Evolutionary conservation across 2,113 vertebrate species (phyloP).

Genomic region (Alligator sinensis): DNA sequence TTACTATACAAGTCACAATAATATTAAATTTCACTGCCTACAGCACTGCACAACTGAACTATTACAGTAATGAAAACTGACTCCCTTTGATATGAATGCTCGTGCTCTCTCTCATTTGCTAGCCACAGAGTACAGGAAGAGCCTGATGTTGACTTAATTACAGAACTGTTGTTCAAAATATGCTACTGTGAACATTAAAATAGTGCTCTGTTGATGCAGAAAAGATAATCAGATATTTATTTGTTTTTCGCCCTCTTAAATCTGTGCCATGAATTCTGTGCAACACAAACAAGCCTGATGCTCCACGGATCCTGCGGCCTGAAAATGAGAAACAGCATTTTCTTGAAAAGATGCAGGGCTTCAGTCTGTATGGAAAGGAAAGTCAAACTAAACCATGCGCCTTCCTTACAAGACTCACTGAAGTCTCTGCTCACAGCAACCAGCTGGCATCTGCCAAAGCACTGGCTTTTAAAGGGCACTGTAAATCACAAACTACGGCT

Average conservation of each 20-base stretch:
- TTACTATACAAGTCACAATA: constrained; percentile 77
- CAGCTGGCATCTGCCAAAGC: constrained; percentile 57
- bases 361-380: neutral
- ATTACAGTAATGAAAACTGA: constrained; percentile 77
- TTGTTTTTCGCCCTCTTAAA: constrained; percentile 21
- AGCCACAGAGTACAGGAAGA: constrained; percentile 69
- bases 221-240: constrained; percentile 59
- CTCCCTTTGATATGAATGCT: constrained; percentile 78
- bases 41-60: constrained; percentile 71
- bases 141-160: constrained; percentile 67
- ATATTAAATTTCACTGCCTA: constrained; percentile 82
- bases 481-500: constrained; percentile 32
- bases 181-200: constrained; percentile 58
- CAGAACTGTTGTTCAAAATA: constrained; percentile 69
- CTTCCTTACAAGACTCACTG: constrained; percentile 10
- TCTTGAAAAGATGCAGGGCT: constrained; percentile 44
- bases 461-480: constrained; percentile 46
- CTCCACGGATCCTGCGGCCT: neutral
- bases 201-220: constrained; percentile 17
- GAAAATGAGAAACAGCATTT: constrained; percentile 42
- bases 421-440: constrained; percentile 51
- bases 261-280: neutral
- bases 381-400: constrained; percentile 55
- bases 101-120: constrained; percentile 74
- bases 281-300: constrained; percentile 48